phyloP scores from a whole-genome alignment of 2,113 vertebrate species.

The Setophaga petechia region DNA sequence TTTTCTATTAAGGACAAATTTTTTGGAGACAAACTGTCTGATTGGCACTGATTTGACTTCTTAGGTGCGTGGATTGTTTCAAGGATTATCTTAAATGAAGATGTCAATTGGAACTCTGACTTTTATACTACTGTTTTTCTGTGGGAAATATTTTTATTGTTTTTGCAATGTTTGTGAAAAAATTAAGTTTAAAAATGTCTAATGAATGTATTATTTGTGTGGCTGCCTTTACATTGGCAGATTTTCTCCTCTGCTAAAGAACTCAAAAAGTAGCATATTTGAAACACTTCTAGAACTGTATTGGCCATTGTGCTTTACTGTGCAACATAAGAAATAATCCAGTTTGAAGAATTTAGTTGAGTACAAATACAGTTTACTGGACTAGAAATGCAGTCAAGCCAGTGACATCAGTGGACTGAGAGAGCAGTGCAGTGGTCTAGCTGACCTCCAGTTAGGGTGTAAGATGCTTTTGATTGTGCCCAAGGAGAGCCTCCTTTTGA shows the following conservation, averaged over 20 bases:
- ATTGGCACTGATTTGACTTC: neutral
- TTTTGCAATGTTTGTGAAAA: neutral
- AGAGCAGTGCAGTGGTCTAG: neutral
- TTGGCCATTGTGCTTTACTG: neutral
- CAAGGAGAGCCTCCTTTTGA: neutral
- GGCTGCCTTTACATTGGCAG: neutral
- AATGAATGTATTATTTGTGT: neutral
- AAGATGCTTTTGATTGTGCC: neutral
- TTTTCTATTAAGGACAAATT: neutral
- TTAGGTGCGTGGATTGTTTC: neutral
- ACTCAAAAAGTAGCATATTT: neutral
- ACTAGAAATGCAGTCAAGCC: neutral
- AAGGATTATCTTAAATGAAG: neutral
- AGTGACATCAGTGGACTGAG: neutral
- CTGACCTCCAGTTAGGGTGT: neutral
- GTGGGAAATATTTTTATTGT: neutral
- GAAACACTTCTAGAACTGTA: neutral
- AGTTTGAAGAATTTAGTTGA: neutral
- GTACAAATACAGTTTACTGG: neutral
- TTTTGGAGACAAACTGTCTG: neutral
- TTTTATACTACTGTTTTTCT: neutral
- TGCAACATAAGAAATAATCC: neutral
- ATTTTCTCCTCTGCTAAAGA: neutral
- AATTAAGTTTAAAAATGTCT: neutral
- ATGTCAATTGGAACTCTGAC: neutral